A percentile compares a stretch with the other conserved stretches of the same genome.
These are phyloP conservation scores for Zonitis immaculata DNA, from an alignment of 2,888 invertebrate genomes.

Conservation along the genomic window DNA sequence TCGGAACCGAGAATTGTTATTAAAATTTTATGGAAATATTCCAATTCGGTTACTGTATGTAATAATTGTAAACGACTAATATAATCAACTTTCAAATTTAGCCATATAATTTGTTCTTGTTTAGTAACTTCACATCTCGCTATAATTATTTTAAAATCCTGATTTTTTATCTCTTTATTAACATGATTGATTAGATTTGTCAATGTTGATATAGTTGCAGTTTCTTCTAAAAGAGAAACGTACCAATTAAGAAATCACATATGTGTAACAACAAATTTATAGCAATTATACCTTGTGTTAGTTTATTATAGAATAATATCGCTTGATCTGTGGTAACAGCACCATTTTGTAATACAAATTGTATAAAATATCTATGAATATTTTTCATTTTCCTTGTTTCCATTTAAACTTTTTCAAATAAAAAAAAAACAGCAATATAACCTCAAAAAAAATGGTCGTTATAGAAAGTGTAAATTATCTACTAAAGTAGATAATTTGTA, in stretches of 20 bases:
- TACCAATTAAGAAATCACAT: constrained; percentile 1
- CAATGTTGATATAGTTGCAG: constrained; percentile 19
- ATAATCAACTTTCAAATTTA: constrained; percentile 39
- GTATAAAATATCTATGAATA: constrained; percentile 33
- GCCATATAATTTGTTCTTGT: constrained; percentile 30
- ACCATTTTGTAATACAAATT: constrained; percentile 38
- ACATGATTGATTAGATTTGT: constrained; percentile 32
- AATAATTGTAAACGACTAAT: constrained; percentile 34
- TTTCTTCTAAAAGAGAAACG: constrained; percentile 23
- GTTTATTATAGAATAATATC: constrained; percentile 24
- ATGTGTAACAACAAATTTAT: constrained; percentile 1
- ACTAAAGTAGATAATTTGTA: background rate
- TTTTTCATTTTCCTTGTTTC: background rate
- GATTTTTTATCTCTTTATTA: constrained; percentile 36
- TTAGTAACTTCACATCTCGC: constrained; percentile 38
- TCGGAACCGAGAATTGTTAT: constrained; percentile 35
- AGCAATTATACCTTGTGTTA: constrained; percentile 25
- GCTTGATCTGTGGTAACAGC: constrained; percentile 28
- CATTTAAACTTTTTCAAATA: too few species aligned
- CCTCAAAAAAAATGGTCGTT: too few species aligned
- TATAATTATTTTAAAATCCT: constrained; percentile 34
- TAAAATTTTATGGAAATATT: constrained; percentile 40
- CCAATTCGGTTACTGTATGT: constrained; percentile 33
- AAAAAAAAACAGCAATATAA: too few species aligned
- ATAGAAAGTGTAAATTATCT: too few species aligned